Evolutionary conservation across 2,888 invertebrate genomes (phyloP).

Genomic region (Phaedon cochleariae): DNA sequence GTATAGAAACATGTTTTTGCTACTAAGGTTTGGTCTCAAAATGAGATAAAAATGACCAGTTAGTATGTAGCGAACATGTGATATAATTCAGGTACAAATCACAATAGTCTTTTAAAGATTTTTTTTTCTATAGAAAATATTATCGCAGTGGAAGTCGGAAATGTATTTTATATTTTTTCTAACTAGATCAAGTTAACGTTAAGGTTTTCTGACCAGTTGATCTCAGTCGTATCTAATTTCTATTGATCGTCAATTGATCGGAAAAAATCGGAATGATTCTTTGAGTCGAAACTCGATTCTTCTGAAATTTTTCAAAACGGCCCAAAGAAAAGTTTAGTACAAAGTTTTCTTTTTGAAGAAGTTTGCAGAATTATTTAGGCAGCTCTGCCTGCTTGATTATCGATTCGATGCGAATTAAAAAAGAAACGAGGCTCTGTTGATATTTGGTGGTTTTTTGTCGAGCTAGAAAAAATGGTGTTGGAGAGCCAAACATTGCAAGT

Average conservation of each 20-base stretch:
- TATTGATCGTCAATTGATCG: background rate
- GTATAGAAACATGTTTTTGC: constrained; percentile 32
- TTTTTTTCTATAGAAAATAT: constrained; percentile 26
- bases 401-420: constrained; percentile 28
- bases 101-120: constrained; percentile 34
- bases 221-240: background rate
- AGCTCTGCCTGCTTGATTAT: constrained; percentile 41
- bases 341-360: constrained; percentile 26
- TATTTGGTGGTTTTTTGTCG: constrained; percentile 24
- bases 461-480: constrained; percentile 23
- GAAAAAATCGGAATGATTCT: background rate
- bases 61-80: constrained; percentile 36
- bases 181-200: constrained; percentile 24
- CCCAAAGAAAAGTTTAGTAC: constrained; percentile 43
- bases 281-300: background rate
- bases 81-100: constrained; percentile 41
- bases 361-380: constrained; percentile 40
- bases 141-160: constrained; percentile 41
- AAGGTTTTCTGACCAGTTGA: constrained; percentile 12
- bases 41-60: constrained; percentile 28
- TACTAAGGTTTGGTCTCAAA: constrained; percentile 31
- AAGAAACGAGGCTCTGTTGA: constrained; percentile 32
- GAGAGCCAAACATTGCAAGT: background rate
- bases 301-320: constrained; percentile 22
- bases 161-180: constrained; percentile 36